These are phyloP conservation scores for Pediacus dermestoides DNA, from an alignment of 2,888 invertebrate species.

Conservation along the genomic window DNA sequence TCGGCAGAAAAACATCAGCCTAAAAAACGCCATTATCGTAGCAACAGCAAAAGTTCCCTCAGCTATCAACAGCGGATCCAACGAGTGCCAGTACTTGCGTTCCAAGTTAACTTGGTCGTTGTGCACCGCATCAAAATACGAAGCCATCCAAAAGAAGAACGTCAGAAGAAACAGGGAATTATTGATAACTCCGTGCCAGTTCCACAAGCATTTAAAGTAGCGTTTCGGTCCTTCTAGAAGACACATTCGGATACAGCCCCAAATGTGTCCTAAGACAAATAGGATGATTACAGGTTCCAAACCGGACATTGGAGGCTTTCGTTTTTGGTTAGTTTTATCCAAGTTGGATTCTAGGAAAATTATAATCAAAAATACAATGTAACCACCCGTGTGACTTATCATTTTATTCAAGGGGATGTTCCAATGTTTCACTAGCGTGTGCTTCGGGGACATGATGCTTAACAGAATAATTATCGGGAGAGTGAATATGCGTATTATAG, in stretches of 20 bases:
- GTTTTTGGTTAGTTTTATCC: conserved; percentile 56
- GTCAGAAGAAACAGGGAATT: conserved; percentile 58
- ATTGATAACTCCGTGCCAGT: conserved; percentile 62
- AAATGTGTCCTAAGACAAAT: conserved; percentile 57
- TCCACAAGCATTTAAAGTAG: conserved; percentile 59
- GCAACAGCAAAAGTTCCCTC: conserved; percentile 66
- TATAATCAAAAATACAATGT: conserved; percentile 62
- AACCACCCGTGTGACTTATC: conserved; percentile 64
- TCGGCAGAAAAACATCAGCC: conserved; percentile 61
- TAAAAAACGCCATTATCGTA: conserved; percentile 63
- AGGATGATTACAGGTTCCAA: conserved; percentile 45
- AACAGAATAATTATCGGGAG: conserved; percentile 51
- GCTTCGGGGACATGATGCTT: conserved; percentile 49
- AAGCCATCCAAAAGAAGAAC: conserved; percentile 61
- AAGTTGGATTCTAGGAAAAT: conserved; percentile 60
- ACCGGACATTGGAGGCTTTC: conserved; percentile 60
- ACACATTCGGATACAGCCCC: conserved; percentile 57
- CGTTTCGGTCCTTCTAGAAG: conserved; percentile 56
- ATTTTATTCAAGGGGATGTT: conserved; percentile 68
- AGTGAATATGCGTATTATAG: conserved; percentile 44
- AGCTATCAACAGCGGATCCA: conserved; percentile 62
- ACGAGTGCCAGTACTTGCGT: conserved; percentile 63
- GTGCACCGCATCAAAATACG: conserved; percentile 53
- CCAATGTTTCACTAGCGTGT: conserved; percentile 54
- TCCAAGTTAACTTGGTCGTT: conserved; percentile 53